Evolutionary conservation across 2,113 vertebrate species (phyloP).

Genomic region (Tachuris rubrigastra): DNA sequence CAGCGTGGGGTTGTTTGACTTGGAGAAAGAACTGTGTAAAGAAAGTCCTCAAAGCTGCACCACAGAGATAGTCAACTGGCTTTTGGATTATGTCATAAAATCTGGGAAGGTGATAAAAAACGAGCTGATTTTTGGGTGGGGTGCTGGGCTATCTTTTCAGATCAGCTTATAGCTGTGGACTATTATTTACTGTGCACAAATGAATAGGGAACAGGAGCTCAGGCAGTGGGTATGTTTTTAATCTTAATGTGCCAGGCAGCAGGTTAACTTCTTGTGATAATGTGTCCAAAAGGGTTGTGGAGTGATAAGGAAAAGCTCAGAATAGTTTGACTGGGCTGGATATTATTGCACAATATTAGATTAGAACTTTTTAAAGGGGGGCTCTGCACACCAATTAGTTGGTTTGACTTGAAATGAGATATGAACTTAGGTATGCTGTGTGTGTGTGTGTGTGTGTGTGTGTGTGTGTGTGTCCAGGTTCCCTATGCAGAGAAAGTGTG

Average conservation of each 20-base stretch:
- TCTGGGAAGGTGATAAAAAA: constrained; percentile 35
- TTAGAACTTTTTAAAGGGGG: not conserved
- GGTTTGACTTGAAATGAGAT: not conserved
- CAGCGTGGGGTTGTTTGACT: constrained; percentile 17
- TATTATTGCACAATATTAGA: not conserved
- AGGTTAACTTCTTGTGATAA: not conserved
- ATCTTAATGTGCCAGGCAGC: not conserved
- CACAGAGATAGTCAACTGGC: not conserved
- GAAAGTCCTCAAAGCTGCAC: not conserved
- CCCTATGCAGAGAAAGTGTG: not conserved
- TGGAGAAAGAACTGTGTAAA: not conserved
- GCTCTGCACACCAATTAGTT: not conserved
- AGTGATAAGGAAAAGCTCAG: not conserved
- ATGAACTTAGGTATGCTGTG: not conserved
- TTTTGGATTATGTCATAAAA: constrained; percentile 14
- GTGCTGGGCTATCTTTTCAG: not conserved
- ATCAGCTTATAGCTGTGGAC: not conserved
- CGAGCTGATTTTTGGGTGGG: not conserved
- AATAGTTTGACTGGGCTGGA: not conserved
- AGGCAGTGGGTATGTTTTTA: not conserved
- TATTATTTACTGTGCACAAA: not conserved
- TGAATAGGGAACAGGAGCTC: not conserved
- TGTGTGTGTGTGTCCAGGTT: not conserved
- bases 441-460: not conserved
- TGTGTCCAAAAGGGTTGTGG: not conserved